Evolutionary conservation across 2,797 vertebrate species (phyloP).

Genomic region (Oceanodroma leucorhoa): DNA sequence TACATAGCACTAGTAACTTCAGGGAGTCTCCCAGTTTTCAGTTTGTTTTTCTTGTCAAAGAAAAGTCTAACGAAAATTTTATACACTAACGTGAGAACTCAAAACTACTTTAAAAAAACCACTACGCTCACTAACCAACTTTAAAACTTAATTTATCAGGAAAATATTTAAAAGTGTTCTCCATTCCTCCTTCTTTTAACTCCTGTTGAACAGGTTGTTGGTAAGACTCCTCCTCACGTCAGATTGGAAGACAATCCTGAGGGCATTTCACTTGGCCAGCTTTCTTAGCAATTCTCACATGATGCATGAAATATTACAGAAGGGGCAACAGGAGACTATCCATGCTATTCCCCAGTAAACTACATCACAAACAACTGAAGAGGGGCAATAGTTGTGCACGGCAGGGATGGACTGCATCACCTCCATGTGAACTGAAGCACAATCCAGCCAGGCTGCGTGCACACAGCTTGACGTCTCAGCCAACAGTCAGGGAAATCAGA

Average conservation of each 20-base stretch:
- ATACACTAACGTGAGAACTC: background rate
- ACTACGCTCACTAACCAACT: background rate
- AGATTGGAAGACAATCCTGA: background rate
- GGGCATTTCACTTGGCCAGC: background rate
- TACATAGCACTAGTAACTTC: background rate
- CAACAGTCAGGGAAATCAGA: background rate
- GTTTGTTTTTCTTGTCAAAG: background rate
- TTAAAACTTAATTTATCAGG: background rate
- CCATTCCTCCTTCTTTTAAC: background rate
- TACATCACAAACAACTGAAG: background rate
- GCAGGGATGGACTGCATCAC: background rate
- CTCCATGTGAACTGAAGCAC: background rate
- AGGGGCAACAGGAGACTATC: background rate
- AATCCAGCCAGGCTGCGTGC: background rate
- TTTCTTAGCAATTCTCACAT: background rate
- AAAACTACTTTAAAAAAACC: background rate
- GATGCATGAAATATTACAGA: background rate
- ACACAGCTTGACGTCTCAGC: background rate
- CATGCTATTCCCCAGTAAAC: background rate
- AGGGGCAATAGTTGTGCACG: fast-evolving
- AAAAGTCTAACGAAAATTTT: background rate
- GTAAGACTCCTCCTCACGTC: background rate
- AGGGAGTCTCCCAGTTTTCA: background rate
- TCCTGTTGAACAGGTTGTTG: background rate
- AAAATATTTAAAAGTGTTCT: background rate